phyloP scores from a whole-genome alignment of 1,140 invertebrate species.

The Polypedilum vanderplanki region DNA sequence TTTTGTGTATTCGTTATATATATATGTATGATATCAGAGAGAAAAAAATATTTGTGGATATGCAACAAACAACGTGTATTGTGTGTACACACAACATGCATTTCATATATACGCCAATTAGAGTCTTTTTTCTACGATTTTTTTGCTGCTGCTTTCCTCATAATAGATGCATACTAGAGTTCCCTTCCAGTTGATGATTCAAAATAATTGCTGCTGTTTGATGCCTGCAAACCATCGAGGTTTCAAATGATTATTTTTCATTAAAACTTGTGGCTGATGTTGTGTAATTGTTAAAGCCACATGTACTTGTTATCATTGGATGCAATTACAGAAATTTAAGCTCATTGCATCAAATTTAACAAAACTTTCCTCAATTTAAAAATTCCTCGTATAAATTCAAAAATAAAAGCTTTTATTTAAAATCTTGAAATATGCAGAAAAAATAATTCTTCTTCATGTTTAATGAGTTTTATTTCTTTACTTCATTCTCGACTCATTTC shows the following conservation, averaged over 20 bases:
- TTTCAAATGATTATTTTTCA: neutral
- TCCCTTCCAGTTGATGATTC: neutral
- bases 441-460: neutral
- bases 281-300: no score
- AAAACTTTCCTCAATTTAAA: no score
- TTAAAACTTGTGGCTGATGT: no score
- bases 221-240: neutral
- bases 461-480: slow-evolving; percentile 10
- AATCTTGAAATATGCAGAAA: no score
- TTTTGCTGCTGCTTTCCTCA: neutral
- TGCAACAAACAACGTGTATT: neutral
- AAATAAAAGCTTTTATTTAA: no score
- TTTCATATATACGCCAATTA: neutral
- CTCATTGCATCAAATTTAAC: no score
- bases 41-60: neutral
- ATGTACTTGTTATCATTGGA: no score
- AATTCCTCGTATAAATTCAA: no score
- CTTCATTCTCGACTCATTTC: neutral
- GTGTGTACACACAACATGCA: neutral
- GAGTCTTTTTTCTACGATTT: neutral
- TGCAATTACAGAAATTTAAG: no score
- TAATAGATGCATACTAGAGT: neutral
- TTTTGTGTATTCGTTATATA: neutral
- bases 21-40: no score
- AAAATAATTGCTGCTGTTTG: neutral